phyloP scores from a whole-genome alignment of 2,113 vertebrate genomes.

The Nerophis ophidion region DNA sequence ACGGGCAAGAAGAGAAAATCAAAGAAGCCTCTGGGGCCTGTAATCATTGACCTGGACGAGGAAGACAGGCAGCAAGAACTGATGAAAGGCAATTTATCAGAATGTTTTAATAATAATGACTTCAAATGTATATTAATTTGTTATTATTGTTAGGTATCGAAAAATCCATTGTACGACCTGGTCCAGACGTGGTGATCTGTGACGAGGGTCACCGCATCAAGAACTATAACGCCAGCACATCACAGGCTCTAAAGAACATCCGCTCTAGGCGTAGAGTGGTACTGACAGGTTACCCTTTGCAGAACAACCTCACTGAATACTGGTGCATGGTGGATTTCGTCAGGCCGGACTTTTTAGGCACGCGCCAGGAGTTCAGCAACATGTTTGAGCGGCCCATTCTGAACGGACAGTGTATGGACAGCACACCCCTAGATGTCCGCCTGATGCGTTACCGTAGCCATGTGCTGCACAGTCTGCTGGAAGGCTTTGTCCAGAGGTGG shows the following conservation, averaged over 20 bases:
- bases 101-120: too few relatives aligned
- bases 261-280: constrained; percentile 91
- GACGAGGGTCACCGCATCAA: constrained; percentile 98
- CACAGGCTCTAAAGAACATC: constrained; percentile 96
- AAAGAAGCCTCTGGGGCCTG: constrained; percentile 90
- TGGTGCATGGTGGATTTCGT: constrained; percentile 99
- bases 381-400: constrained; percentile 98
- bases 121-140: neutral
- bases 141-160: constrained; percentile 79
- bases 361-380: constrained; percentile 97
- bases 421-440: constrained; percentile 92
- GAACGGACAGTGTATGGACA: constrained; percentile 96
- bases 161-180: constrained; percentile 86
- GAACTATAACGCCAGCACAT: constrained; percentile 97
- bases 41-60: constrained; percentile 98
- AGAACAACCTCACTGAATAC: constrained; percentile 98
- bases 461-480: constrained; percentile 94
- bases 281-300: constrained; percentile 91
- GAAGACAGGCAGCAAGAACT: constrained; percentile 96
- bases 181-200: constrained; percentile 96
- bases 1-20: constrained; percentile 93
- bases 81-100: constrained; percentile 78
- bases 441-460: constrained; percentile 98
- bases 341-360: constrained; percentile 92
- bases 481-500: constrained; percentile 96